These are phyloP conservation scores for Cristatella mucedo DNA, from an alignment of 2,888 invertebrate species.

Conservation along the genomic window DNA sequence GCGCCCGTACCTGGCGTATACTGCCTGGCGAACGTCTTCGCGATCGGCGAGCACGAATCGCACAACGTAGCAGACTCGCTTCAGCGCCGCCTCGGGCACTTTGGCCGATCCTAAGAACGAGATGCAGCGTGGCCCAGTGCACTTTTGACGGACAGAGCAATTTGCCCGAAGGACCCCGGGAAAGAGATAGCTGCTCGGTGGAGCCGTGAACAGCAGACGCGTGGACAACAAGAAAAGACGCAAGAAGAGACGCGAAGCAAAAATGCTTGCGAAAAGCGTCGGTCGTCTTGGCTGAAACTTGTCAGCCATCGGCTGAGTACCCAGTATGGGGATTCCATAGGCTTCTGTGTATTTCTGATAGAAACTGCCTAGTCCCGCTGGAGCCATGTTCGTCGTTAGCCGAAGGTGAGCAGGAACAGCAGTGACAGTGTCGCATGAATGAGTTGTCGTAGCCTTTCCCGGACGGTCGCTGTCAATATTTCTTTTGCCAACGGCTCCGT, in stretches of 20 bases:
- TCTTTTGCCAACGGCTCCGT: too few relatives aligned
- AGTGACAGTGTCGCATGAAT: conserved; percentile 11
- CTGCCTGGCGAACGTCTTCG: conserved; percentile 16
- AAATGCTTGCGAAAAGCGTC: too few relatives aligned
- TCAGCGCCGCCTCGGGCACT: conserved; percentile 19
- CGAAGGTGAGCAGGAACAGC: conserved; percentile 10
- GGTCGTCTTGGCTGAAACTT: too few relatives aligned
- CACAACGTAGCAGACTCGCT: conserved; percentile 22
- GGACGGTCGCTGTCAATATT: conserved; percentile 7
- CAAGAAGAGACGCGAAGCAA: too few relatives aligned
- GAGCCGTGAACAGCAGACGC: too few relatives aligned
- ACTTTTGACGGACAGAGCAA: too few relatives aligned
- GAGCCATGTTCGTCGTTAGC: conserved; percentile 9
- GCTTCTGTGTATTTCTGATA: conserved; percentile 23
- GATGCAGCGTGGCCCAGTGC: too few relatives aligned
- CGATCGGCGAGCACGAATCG: conserved; percentile 23
- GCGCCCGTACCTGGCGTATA: conserved; percentile 19
- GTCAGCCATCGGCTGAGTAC: too few relatives aligned
- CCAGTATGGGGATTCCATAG: conserved; percentile 20
- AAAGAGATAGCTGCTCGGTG: too few relatives aligned
- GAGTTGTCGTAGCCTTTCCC: conserved; percentile 10
- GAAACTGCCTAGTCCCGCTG: conserved; percentile 16
- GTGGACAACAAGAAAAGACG: too few relatives aligned
- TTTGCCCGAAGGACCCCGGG: too few relatives aligned
- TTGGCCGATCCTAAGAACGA: conserved; percentile 15